phyloP scores from a whole-genome alignment of 1,140 invertebrate genomes.

The Aplysia californica region DNA sequence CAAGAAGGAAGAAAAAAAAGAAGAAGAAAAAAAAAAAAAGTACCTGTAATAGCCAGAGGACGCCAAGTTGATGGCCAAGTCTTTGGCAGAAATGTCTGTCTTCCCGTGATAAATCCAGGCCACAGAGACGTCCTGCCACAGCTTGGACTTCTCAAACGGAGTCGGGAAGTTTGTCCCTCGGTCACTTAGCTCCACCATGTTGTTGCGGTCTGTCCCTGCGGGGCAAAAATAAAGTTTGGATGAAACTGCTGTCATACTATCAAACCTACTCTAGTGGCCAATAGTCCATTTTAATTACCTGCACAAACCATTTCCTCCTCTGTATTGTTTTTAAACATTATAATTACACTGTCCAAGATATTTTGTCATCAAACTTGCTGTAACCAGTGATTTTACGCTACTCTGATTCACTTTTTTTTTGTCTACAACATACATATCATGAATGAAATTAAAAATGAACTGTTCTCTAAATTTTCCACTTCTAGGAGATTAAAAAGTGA shows the following conservation, averaged over 20 bases:
- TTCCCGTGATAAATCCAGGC: slow-evolving; percentile 57
- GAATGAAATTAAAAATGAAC: no score
- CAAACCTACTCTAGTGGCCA: no score
- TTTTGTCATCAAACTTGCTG: neutral
- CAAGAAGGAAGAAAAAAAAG: neutral
- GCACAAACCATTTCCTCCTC: no score
- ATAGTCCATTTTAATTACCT: neutral
- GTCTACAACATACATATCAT: no score
- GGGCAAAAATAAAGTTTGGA: neutral
- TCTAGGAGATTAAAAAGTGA: no score
- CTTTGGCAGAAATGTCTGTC: slow-evolving; percentile 41
- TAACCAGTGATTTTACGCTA: neutral
- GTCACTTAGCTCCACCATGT: slow-evolving; percentile 59
- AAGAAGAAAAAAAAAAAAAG: slow-evolving; percentile 3
- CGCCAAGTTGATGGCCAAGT: slow-evolving; percentile 62
- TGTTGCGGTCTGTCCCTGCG: slow-evolving; percentile 64
- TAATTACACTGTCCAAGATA: neutral
- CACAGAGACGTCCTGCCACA: slow-evolving; percentile 60
- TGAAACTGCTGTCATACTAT: no score
- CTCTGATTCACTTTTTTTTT: neutral
- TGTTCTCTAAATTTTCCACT: no score
- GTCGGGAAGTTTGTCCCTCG: slow-evolving; percentile 62
- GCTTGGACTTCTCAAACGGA: slow-evolving; percentile 58
- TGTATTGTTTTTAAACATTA: neutral
- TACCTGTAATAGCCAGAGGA: slow-evolving; percentile 66